Evolutionary conservation across 2,888 invertebrate genomes (phyloP).

Genomic region (Cosmopolites sordidus): DNA sequence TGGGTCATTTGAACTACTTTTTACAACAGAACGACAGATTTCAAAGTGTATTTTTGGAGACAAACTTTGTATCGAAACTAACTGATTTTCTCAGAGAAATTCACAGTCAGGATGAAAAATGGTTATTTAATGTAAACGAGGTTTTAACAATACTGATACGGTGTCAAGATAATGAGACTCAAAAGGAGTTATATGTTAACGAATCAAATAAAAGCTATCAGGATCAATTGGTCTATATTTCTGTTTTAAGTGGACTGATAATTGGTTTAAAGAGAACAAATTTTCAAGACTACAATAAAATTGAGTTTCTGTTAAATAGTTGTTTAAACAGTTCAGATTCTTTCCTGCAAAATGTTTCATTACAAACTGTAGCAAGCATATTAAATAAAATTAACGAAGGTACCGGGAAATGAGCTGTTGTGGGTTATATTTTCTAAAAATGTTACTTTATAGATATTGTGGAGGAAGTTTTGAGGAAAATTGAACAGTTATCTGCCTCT

Average conservation of each 20-base stretch:
- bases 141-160: constrained; percentile 37
- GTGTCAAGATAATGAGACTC: constrained; percentile 17
- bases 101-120: constrained; percentile 1
- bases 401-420: constrained; percentile 8
- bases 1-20: constrained; percentile 33
- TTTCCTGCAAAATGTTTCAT: constrained; percentile 46
- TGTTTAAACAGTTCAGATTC: constrained; percentile 16
- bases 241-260: constrained; percentile 19
- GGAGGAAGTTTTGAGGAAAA: constrained; percentile 11
- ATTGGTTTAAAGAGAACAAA: constrained; percentile 8
- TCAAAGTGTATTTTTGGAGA: constrained; percentile 48
- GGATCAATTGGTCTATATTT: constrained; percentile 5
- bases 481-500: constrained; percentile 7
- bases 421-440: too few relatives aligned
- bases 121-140: constrained; percentile 16
- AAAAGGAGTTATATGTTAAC: constrained; percentile 10
- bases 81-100: constrained; percentile 37
- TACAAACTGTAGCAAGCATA: constrained; percentile 55
- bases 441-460: neutral
- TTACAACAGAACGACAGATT: constrained; percentile 29
- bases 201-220: constrained; percentile 9
- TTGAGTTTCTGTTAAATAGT: constrained; percentile 13
- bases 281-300: constrained; percentile 15
- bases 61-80: constrained; percentile 48
- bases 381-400: constrained; percentile 52